These are phyloP conservation scores for Turnix velox DNA, from an alignment of 2,113 vertebrate genomes.

Conservation along the genomic window DNA sequence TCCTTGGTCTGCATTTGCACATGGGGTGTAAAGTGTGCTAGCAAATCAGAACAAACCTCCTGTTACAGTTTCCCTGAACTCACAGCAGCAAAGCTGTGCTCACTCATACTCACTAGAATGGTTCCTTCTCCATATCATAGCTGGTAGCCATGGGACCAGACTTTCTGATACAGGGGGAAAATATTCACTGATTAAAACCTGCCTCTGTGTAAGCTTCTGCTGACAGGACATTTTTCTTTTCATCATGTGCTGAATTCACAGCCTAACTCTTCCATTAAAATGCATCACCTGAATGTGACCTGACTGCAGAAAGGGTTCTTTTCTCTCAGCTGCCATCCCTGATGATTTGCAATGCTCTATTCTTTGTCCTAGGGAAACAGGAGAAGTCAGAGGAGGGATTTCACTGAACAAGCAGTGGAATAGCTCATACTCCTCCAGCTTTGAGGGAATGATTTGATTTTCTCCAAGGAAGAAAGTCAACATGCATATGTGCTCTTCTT, in stretches of 20 bases:
- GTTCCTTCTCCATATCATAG: not conserved
- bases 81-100: not conserved
- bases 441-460: not conserved
- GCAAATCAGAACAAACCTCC: not conserved
- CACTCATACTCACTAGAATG: not conserved
- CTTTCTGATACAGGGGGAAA: not conserved
- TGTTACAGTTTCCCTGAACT: accelerated
- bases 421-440: not conserved
- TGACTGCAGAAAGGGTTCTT: slow-evolving; percentile 8
- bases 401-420: not conserved
- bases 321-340: not conserved
- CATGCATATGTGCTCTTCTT: not conserved
- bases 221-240: slow-evolving; percentile 38
- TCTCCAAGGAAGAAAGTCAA: not conserved
- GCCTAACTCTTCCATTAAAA: not conserved
- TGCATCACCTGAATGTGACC: slow-evolving; percentile 5
- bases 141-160: not conserved
- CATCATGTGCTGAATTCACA: slow-evolving; percentile 5
- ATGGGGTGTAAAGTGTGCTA: not conserved
- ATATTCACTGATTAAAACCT: slow-evolving; percentile 10
- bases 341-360: not conserved
- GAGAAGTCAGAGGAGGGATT: not conserved
- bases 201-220: not conserved
- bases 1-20: not conserved
- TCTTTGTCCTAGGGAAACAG: not conserved